These are phyloP conservation scores for Siniperca undulata DNA, from an alignment of 2,797 vertebrate genomes.

Conservation along the genomic window DNA sequence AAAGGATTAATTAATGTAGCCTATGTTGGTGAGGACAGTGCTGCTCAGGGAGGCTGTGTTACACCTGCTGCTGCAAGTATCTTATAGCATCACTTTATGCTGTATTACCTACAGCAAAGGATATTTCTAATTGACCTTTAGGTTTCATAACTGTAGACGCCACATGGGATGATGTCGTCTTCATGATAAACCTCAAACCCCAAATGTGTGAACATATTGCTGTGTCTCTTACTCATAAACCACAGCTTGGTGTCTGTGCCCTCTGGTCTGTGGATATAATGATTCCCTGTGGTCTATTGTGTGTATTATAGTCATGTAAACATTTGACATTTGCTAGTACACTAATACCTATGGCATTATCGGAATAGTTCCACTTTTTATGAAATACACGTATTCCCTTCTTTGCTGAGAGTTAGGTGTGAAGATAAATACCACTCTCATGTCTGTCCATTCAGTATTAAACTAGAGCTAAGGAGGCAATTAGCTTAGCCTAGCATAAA, in stretches of 20 bases:
- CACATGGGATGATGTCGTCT: slow-evolving; percentile 36
- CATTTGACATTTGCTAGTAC: slow-evolving; percentile 22
- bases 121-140: slow-evolving; percentile 62
- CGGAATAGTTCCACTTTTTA: neutral
- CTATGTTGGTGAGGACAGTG: slow-evolving; percentile 3
- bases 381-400: neutral
- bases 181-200: slow-evolving; percentile 22
- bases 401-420: neutral
- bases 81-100: slow-evolving; percentile 22
- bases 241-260: slow-evolving; percentile 1
- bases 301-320: slow-evolving; percentile 24
- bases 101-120: slow-evolving; percentile 5
- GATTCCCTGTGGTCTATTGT: slow-evolving; percentile 14
- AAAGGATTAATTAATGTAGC: slow-evolving; percentile 38
- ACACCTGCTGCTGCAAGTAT: slow-evolving; percentile 13
- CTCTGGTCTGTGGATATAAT: slow-evolving; percentile 19
- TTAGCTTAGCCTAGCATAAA: neutral
- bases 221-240: slow-evolving; percentile 31
- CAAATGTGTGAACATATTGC: slow-evolving; percentile 40
- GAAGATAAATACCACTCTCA: neutral
- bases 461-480: neutral
- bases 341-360: neutral
- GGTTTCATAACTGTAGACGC: slow-evolving; percentile 53
- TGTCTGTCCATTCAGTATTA: neutral
- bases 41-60: slow-evolving; percentile 12